Conservation (phyloP, 2,113 vertebrate genomes). For the Daboia siamensis region DNA sequence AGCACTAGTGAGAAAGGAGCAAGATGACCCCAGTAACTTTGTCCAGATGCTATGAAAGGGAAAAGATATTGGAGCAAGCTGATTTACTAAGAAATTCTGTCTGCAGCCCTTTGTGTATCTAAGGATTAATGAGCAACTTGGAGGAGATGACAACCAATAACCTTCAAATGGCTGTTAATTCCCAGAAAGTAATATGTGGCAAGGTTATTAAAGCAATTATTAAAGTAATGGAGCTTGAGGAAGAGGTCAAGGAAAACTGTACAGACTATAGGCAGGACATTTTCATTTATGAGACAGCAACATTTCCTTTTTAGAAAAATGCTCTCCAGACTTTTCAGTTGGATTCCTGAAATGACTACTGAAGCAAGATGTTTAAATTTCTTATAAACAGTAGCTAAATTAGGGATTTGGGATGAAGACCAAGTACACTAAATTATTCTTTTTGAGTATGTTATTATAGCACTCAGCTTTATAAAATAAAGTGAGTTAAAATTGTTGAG, state of each 20-base stretch:
- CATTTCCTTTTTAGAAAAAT: slow-evolving; percentile 10
- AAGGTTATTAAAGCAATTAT: slow-evolving; percentile 55
- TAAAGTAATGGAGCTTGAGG: slow-evolving; percentile 33
- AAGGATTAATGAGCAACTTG: slow-evolving; percentile 50
- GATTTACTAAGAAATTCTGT: slow-evolving; percentile 51
- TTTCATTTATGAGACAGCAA: slow-evolving; percentile 13
- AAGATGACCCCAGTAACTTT: background rate
- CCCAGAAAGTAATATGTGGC: slow-evolving; percentile 44
- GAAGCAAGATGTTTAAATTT: slow-evolving; percentile 6
- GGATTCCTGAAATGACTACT: background rate
- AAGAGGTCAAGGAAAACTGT: background rate
- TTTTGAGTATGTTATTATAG: background rate
- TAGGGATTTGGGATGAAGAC: background rate
- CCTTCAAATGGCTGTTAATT: slow-evolving; percentile 50
- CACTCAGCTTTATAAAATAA: background rate
- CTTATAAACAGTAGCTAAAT: background rate
- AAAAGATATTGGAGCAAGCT: slow-evolving; percentile 50
- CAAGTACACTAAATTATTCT: background rate
- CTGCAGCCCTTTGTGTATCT: slow-evolving; percentile 42
- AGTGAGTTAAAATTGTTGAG: background rate
- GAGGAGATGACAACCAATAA: slow-evolving; percentile 55
- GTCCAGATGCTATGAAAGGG: background rate
- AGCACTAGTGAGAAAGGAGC: slow-evolving; percentile 16
- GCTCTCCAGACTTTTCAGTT: background rate
- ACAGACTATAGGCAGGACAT: background rate